These are phyloP conservation scores for Lichenostomus cassidix DNA, from an alignment of 2,113 vertebrate genomes.

Conservation along the genomic window DNA sequence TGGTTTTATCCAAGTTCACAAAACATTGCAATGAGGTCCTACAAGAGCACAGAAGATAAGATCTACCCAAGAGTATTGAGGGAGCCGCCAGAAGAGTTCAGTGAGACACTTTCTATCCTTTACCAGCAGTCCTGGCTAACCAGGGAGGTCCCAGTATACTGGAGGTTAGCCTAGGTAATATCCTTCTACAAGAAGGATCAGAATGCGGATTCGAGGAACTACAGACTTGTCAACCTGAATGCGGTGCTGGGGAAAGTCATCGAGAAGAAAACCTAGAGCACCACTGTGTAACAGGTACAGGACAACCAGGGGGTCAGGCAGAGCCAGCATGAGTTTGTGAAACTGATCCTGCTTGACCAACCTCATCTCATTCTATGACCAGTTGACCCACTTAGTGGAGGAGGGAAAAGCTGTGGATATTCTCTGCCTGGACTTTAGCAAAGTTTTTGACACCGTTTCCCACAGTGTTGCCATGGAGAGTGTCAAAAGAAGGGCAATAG, in stretches of 20 bases:
- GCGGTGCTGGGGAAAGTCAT: background rate
- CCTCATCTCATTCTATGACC: background rate
- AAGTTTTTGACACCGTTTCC: background rate
- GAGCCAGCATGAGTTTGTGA: background rate
- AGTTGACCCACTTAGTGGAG: background rate
- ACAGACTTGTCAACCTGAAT: background rate
- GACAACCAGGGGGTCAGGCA: background rate
- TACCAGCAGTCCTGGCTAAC: background rate
- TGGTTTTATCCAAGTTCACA: background rate
- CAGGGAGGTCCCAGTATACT: background rate
- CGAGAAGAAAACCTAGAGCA: background rate
- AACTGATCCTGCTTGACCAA: background rate
- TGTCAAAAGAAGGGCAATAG: background rate
- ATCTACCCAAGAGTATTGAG: background rate
- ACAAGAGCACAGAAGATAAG: background rate
- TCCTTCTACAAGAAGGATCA: background rate
- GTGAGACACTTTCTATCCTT: background rate
- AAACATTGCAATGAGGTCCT: background rate
- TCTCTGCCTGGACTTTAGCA: background rate
- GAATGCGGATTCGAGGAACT: background rate
- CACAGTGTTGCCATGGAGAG: accelerated
- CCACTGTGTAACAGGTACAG: background rate
- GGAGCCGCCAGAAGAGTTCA: background rate
- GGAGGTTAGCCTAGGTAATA: background rate
- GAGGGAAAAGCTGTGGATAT: background rate